Conservation (phyloP, 1,140 invertebrate species). For the Acromyrmex heyeri region DNA sequence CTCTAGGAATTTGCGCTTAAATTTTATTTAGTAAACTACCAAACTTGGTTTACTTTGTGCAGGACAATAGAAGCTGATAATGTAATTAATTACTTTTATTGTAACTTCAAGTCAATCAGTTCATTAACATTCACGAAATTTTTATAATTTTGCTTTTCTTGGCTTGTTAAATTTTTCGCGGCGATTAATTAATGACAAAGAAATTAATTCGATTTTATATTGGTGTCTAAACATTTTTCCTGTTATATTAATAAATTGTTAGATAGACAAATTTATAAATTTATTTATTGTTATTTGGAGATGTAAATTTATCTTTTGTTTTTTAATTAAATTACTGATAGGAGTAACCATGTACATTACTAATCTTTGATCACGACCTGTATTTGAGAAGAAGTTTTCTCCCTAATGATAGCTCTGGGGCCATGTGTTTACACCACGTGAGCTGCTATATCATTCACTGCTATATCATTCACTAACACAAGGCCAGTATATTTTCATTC, state of each 20-base stretch:
- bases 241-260: background rate
- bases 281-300: background rate
- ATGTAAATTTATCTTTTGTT: conserved; percentile 9
- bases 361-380: conserved; percentile 38
- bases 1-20: background rate
- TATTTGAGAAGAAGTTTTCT: conserved; percentile 22
- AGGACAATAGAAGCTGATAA: background rate
- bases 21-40: background rate
- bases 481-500: conserved; percentile 7
- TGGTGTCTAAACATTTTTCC: background rate
- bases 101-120: background rate
- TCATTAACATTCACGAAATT: background rate
- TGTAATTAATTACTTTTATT: conserved; percentile 13
- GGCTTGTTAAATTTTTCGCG: background rate
- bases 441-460: background rate
- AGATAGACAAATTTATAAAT: background rate
- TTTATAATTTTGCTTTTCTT: conserved; percentile 3
- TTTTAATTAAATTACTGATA: conserved; percentile 14
- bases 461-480: background rate
- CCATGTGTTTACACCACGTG: conserved; percentile 50
- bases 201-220: background rate
- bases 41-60: background rate
- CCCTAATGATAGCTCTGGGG: background rate
- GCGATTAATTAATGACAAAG: background rate
- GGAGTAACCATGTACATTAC: background rate